A percentile compares a stretch with the other conserved stretches of the same genome.
phyloP scores from a whole-genome alignment of 2,888 invertebrate genomes.

The Drosophila formosana region DNA sequence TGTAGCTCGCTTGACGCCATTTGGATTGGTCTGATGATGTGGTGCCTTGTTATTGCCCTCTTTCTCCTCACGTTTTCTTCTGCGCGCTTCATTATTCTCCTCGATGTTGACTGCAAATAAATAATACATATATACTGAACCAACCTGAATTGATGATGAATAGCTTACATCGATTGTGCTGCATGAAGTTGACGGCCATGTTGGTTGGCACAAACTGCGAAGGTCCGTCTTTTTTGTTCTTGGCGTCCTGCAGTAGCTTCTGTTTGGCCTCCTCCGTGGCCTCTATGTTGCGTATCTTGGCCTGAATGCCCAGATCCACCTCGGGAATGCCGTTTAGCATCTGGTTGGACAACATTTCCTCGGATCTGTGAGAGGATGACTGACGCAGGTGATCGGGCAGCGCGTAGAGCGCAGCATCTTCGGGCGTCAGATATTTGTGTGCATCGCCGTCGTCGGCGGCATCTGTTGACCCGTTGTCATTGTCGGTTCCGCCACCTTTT shows the following conservation, averaged over 20 bases:
- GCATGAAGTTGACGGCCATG: constrained; percentile 99
- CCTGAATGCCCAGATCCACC: constrained; percentile 99
- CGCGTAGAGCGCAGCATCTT: constrained; percentile 95
- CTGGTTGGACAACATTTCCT: constrained; percentile 99
- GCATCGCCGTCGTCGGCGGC: constrained; percentile 87
- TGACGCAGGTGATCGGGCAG: constrained; percentile 95
- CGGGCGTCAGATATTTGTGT: constrained; percentile 91
- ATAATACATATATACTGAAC: constrained; percentile 5
- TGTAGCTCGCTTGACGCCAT: constrained; percentile 94
- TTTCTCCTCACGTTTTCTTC: constrained; percentile 82
- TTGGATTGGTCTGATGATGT: constrained; percentile 86
- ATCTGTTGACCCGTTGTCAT: constrained; percentile 82
- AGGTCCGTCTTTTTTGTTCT: constrained; percentile 96
- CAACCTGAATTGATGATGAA: background rate
- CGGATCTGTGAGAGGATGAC: constrained; percentile 94
- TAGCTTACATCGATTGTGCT: constrained; percentile 95
- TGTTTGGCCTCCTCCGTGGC: constrained; percentile 99
- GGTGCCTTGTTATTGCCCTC: constrained; percentile 84
- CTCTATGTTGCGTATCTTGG: constrained; percentile 99
- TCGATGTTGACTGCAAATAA: constrained; percentile 92
- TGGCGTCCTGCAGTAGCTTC: constrained; percentile 94
- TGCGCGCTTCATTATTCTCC: constrained; percentile 86
- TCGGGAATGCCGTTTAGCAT: constrained; percentile 99
- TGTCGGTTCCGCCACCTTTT: constrained; percentile 87
- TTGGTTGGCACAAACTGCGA: constrained; percentile 98